Percentiles rank a stretch among this genome's conserved stretches.
phyloP scores from a whole-genome alignment of 2,113 vertebrate genomes.

The Sturnira hondurensis region DNA sequence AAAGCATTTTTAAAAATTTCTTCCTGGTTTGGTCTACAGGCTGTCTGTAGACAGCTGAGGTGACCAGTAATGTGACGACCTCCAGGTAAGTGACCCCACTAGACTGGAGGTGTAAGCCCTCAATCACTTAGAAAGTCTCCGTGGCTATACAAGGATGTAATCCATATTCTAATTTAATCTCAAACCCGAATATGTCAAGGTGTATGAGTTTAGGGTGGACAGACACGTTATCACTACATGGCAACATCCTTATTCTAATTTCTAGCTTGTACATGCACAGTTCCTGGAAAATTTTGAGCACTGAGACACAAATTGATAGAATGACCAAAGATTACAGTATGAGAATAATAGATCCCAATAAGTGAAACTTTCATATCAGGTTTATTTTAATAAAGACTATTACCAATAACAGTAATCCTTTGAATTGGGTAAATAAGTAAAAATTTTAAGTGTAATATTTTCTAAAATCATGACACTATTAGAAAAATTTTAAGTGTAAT shows the following conservation, averaged over 20 bases:
- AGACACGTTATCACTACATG: neutral
- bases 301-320: neutral
- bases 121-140: neutral
- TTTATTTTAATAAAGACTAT: constrained; percentile 5
- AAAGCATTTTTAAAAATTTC: neutral
- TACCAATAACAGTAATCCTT: neutral
- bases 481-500: neutral
- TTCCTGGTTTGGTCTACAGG: neutral
- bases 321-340: neutral
- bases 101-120: neutral
- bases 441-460: neutral
- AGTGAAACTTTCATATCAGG: neutral
- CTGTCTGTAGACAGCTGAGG: neutral
- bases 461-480: neutral
- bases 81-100: neutral
- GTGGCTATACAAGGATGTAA: neutral
- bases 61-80: neutral
- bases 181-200: neutral
- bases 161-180: neutral
- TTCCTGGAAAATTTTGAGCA: neutral
- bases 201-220: neutral
- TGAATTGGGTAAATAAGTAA: neutral
- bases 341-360: neutral
- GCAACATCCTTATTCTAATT: constrained; percentile 22
- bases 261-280: neutral